Evolutionary conservation across 2,888 invertebrate species (phyloP), one percentile per base, ranked within the genome.

Genomic region (Pseudococcus longispinus): DNA sequence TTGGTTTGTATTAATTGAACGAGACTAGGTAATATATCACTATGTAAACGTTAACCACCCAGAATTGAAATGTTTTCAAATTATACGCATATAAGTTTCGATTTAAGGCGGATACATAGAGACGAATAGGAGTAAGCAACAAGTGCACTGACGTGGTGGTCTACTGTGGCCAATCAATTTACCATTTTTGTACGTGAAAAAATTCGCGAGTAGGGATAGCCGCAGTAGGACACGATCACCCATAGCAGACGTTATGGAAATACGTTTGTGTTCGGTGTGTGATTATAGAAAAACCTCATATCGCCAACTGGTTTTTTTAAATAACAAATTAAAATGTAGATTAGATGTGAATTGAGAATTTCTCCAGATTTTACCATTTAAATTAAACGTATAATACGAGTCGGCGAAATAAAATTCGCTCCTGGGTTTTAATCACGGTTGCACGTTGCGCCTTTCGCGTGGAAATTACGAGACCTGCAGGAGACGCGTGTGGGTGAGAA

Each of bases 241-340:
- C 11, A 60, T 37, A 8, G 23, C 23, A 23, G 23, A 11, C 13
- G 23, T 13, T 60, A 13, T 60, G 9, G n/a, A n/a, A n/a, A 60
- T 60, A n/a, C n/a, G n/a, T n/a, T 8, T 9, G 15, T 9, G 1
- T 60, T 60, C 23, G 18, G n/a, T 23, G 2, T 60, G 60, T 60
- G 60, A 8, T n/a, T n/a, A n/a, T 20, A 20, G 60, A n/a, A 23
- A 60, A 23, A 60, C 60, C 60, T 60, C 60, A 60, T 23, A 60
- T 60, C 23, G 60, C 60, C 23, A 60, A 60, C 60, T 60, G 60
- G 60, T 60, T 60, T 60, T 60, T 65, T 70, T 32, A 70, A 70
- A 70, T 65, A 26, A 29, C 70, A 29, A 70, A 70, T 70, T 70
- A 70, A 70, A 70, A 70, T 70, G 70, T 70, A 70, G 70, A 70